Evolutionary conservation across 2,888 invertebrate genomes (phyloP).

Genomic region (Palloptera scutellata): DNA sequence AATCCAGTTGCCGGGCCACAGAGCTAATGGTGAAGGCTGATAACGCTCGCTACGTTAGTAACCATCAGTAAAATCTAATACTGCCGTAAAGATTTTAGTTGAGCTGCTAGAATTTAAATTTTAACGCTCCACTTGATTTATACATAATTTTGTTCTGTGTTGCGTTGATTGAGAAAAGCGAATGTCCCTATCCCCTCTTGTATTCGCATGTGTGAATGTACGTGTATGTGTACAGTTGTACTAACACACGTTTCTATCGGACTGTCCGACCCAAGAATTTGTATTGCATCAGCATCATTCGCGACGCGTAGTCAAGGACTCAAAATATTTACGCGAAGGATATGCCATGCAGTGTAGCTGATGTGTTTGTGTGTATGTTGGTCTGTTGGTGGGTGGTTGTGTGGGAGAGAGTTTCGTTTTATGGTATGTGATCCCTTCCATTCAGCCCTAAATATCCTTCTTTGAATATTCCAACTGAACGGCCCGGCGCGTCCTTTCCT

Average conservation of each 20-base stretch:
- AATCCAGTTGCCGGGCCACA: too few species aligned
- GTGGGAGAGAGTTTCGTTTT: too few species aligned
- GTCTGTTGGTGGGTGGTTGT: conserved; percentile 9
- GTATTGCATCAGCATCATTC: conserved; percentile 54
- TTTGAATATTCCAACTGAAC: conserved; percentile 59
- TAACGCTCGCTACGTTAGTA: too few species aligned
- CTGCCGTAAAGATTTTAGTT: too few species aligned
- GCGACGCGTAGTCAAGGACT: conserved; percentile 58
- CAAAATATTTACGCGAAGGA: conserved; percentile 55
- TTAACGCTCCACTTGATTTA: background rate
- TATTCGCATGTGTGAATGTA: conserved; percentile 33
- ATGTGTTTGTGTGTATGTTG: conserved; percentile 32
- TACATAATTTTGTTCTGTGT: conserved; percentile 36
- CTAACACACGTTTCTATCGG: conserved; percentile 46
- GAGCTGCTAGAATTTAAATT: background rate
- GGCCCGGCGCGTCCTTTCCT: conserved; percentile 11
- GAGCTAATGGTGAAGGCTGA: too few species aligned
- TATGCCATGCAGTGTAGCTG: conserved; percentile 26
- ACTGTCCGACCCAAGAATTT: conserved; percentile 56
- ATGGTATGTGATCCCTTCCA: conserved; percentile 51
- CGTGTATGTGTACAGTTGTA: conserved; percentile 55
- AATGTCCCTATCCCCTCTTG: background rate
- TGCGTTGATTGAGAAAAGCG: conserved; percentile 17
- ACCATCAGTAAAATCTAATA: too few species aligned
- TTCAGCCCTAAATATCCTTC: conserved; percentile 56